Percentiles rank a stretch among this genome's conserved stretches.
Evolutionary conservation across 2,113 vertebrate genomes (phyloP).

Genomic region (Columba janthina): DNA sequence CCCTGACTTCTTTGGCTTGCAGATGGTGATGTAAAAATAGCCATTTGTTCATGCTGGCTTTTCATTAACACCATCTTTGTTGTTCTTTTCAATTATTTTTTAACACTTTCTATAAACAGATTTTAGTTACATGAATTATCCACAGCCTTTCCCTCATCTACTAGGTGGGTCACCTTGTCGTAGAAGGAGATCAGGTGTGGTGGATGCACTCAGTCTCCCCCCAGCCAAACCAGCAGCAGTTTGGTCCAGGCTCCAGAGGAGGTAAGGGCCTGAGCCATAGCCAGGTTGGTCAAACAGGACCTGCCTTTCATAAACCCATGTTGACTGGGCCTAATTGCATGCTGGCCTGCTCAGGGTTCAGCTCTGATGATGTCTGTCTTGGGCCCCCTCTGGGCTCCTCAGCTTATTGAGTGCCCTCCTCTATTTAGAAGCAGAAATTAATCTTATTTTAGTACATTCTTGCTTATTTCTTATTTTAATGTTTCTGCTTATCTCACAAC

Average conservation of each 20-base stretch:
- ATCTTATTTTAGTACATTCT: background rate
- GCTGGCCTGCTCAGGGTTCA: background rate
- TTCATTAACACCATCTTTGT: background rate
- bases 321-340: too few species aligned
- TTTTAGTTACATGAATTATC: background rate
- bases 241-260: background rate
- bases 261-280: too few species aligned
- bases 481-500: background rate
- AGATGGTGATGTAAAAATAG: background rate
- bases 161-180: too few species aligned
- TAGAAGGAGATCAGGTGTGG: too few species aligned
- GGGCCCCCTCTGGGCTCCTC: background rate
- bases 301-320: too few species aligned
- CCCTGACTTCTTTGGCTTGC: too few species aligned
- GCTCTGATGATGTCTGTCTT: rapidly evolving
- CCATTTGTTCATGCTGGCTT: background rate
- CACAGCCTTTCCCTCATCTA: too few species aligned
- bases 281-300: too few species aligned
- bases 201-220: too few species aligned
- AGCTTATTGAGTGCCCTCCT: background rate
- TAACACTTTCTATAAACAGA: background rate
- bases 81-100: background rate
- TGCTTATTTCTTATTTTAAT: background rate
- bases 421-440: background rate
- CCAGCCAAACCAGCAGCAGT: too few species aligned